These are phyloP conservation scores for Telmatherina bonti DNA, from an alignment of 2,797 vertebrate genomes.

Conservation along the genomic window DNA sequence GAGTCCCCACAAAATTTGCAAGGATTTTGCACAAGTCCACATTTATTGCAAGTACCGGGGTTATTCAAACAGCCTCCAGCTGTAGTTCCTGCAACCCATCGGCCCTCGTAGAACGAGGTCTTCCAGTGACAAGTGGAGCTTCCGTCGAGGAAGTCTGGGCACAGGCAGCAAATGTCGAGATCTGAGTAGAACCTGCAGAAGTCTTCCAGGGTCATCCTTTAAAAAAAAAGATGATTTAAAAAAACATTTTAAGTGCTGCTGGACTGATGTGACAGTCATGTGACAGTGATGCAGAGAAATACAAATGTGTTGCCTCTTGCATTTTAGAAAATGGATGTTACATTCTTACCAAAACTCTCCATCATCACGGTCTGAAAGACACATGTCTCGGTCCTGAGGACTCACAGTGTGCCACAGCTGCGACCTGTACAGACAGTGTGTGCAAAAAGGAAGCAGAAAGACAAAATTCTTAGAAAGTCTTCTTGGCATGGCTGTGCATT, in stretches of 20 bases:
- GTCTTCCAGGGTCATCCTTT: constrained; percentile 87
- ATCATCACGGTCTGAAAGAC: constrained; percentile 55
- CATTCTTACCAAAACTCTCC: constrained; percentile 83
- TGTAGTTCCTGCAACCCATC: constrained; percentile 87
- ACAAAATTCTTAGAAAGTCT: neutral
- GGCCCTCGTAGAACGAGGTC: constrained; percentile 76
- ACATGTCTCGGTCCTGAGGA: constrained; percentile 50
- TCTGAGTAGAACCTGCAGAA: constrained; percentile 82
- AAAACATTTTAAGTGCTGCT: too few species aligned
- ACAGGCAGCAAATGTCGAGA: constrained; percentile 87
- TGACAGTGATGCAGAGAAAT: too few species aligned
- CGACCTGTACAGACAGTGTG: constrained; percentile 62
- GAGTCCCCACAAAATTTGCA: too few species aligned
- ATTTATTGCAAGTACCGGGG: constrained; percentile 15
- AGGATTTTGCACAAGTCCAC: neutral
- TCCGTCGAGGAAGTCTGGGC: constrained; percentile 85
- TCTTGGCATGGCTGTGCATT: neutral
- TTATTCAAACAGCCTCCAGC: constrained; percentile 82
- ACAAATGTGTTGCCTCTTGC: neutral
- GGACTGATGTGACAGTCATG: too few species aligned
- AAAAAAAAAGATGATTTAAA: neutral
- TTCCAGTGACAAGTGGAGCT: constrained; percentile 82
- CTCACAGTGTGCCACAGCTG: constrained; percentile 71
- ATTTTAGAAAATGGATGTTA: accelerated
- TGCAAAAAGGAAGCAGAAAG: neutral